A percentile compares a stretch with the other conserved stretches of the same genome.
These are phyloP conservation scores for Xylota segnis DNA, from an alignment of 2,888 invertebrate species.

Conservation along the genomic window DNA sequence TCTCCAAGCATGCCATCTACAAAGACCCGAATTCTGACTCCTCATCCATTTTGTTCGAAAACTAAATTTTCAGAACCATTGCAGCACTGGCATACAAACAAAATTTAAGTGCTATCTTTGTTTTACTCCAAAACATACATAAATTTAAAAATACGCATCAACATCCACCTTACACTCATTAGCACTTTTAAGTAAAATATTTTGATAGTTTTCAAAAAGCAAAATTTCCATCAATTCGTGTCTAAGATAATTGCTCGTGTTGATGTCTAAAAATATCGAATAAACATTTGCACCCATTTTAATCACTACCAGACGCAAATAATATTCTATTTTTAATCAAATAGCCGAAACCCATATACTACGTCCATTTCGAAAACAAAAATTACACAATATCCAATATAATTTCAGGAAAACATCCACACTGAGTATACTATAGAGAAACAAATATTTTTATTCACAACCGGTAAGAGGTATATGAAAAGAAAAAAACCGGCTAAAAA, in stretches of 20 bases:
- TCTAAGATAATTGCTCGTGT: conserved; percentile 54
- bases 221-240: conserved; percentile 39
- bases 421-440: conserved; percentile 6
- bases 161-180: neutral
- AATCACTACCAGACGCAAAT: conserved; percentile 69
- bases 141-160: neutral
- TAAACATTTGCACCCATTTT: conserved; percentile 69
- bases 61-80: too few species aligned
- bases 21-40: too few species aligned
- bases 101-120: neutral
- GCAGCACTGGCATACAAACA: neutral
- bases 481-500: conserved; percentile 27
- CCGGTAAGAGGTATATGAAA: conserved; percentile 68
- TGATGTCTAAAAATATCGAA: conserved; percentile 58
- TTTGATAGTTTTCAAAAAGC: conserved; percentile 28
- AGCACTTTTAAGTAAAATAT: conserved; percentile 15
- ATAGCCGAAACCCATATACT: conserved; percentile 35
- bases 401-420: conserved; percentile 23
- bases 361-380: conserved; percentile 34
- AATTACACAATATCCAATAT: conserved; percentile 48
- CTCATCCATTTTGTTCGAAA: too few species aligned
- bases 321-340: conserved; percentile 74
- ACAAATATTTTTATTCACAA: conserved; percentile 68
- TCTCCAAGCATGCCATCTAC: too few species aligned
- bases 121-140: neutral